Conservation (phyloP, 2,888 invertebrate species). For the Perdita meconis region DNA sequence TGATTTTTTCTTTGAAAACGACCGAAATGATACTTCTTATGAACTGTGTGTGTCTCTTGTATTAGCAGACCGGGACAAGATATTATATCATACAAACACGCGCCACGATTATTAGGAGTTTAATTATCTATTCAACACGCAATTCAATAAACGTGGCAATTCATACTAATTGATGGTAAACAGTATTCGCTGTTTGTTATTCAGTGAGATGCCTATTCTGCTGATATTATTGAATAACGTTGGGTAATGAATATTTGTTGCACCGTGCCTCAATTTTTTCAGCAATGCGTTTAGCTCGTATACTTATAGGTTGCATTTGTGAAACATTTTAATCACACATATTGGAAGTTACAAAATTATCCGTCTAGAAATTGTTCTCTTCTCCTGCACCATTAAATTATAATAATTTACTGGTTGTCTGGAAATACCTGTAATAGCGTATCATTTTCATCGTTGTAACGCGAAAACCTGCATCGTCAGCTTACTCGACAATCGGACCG, state of each 20-base stretch:
- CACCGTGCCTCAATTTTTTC: too few relatives aligned
- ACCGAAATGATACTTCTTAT: background rate
- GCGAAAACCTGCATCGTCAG: background rate
- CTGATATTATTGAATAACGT: background rate
- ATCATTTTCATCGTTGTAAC: background rate
- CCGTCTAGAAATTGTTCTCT: background rate
- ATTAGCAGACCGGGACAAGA: too few relatives aligned
- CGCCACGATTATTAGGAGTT: background rate
- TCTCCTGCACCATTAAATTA: background rate
- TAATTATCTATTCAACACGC: constrained; percentile 1
- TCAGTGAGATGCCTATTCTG: background rate
- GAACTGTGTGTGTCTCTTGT: too few relatives aligned
- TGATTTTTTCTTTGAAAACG: background rate
- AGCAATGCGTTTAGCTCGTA: too few relatives aligned
- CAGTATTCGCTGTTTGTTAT: constrained; percentile 6
- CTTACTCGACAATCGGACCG: background rate
- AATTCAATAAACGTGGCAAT: constrained; percentile 14
- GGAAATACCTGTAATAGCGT: background rate
- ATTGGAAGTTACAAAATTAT: background rate
- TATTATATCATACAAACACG: too few relatives aligned
- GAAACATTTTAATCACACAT: too few relatives aligned
- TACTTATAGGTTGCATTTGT: background rate
- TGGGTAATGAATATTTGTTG: too few relatives aligned
- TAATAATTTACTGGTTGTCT: background rate
- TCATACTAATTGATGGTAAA: constrained; percentile 23